Base-by-base conservation (phyloP, 2,113 vertebrate genomes). In the Nipponia nippon region DNA sequence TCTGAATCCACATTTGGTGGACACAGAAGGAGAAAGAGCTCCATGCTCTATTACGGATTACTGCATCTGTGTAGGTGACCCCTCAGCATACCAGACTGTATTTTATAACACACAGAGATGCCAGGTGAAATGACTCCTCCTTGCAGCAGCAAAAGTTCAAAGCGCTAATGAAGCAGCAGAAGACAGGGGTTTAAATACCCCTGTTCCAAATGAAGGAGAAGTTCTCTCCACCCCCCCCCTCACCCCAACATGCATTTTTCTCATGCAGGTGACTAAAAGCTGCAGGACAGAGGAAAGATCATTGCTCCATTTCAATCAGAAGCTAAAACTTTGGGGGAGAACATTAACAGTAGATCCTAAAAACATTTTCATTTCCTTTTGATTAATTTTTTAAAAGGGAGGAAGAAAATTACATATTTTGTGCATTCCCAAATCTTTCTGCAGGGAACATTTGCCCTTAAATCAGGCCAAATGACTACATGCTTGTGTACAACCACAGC, bases 321-420 rank as follows among this genome's bases (percentile, higher is more conserved):
- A 92, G 26, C 38, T 81, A 79, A 89, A 95, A 93, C 71, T 87
- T 84, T 16, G 9, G 38, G 55, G 16, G 25, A 95, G 69, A 94
- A 89, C 72, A 78, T 52, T 47, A 95, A 75, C 56, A 92, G 88
- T 9, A 75, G 65, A 79, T 61, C 79, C 77, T 61, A 87, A 92
- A 89, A 87, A 70, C 38, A 89, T 92, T 95, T 94, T 94, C 50
- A 93, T 96, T 95, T 96, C 70, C 84, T 96, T 96, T 91, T 94
- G 81, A 95, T 93, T 70, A 95, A 84, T 96, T 94, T 91, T 97
- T 96, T 83, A 83, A 83, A 90, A 91, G 59, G 14, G 34, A 89
- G 26, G 15, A 21, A 93, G 66, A 88, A 81, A 96, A 92, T 90
- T 32, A 93, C 11, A 25, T 78, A 82, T 76, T 87, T 86, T 87